A percentile compares a stretch with the other conserved stretches of the same genome.
Evolutionary conservation across 2,888 invertebrate genomes (phyloP).

Genomic region (Trachelus stipa): DNA sequence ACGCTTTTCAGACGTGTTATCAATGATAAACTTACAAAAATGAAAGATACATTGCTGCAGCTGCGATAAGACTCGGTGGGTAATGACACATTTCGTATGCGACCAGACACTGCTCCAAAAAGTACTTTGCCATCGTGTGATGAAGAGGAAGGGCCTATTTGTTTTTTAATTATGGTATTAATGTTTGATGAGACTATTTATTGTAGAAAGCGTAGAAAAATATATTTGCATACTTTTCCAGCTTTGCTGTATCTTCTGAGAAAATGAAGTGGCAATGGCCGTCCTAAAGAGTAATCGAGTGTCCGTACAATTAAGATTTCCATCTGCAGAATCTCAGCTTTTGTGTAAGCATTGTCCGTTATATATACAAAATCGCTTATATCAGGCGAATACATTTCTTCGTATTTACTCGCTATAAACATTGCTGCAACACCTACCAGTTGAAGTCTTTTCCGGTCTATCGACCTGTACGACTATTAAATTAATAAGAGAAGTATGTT

Average conservation of each 20-base stretch:
- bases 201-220: neutral
- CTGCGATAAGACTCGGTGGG: slow-evolving; percentile 86
- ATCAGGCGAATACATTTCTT: slow-evolving; percentile 92
- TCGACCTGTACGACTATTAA: slow-evolving; percentile 71
- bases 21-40: slow-evolving; percentile 67
- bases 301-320: slow-evolving; percentile 82
- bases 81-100: slow-evolving; percentile 84
- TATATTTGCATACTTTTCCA: slow-evolving; percentile 56
- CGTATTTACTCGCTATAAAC: slow-evolving; percentile 93
- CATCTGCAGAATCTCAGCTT: slow-evolving; percentile 83
- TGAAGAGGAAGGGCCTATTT: slow-evolving; percentile 74
- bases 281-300: slow-evolving; percentile 84
- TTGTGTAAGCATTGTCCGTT: slow-evolving; percentile 87
- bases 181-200: neutral
- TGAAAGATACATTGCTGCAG: slow-evolving; percentile 83
- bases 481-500: slow-evolving; percentile 42
- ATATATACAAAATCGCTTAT: slow-evolving; percentile 91
- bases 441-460: slow-evolving; percentile 81
- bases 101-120: slow-evolving; percentile 85
- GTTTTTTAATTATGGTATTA: neutral
- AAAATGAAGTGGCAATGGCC: slow-evolving; percentile 91
- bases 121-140: slow-evolving; percentile 90
- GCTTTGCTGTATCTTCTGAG: slow-evolving; percentile 81
- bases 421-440: slow-evolving; percentile 90
- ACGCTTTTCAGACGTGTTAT: neutral